phyloP scores from a whole-genome alignment of 2,113 vertebrate species.

The Nyctereutes procyonoides region DNA sequence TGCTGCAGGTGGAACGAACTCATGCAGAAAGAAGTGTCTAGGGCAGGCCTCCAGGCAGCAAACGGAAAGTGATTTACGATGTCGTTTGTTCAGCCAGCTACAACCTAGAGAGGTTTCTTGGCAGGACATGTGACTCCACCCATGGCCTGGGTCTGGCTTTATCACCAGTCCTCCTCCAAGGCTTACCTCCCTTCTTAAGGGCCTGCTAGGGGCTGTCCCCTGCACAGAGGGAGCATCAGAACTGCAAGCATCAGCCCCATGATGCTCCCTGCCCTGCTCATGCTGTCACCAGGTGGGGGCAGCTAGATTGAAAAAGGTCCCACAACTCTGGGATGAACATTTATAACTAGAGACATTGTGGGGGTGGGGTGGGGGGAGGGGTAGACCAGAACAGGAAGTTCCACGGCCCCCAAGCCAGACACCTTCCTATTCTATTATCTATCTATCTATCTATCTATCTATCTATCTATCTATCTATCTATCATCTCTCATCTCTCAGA shows the following conservation, averaged over 20 bases:
- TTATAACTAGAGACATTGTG: background rate
- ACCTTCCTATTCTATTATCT: background rate
- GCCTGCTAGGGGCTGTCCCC: background rate
- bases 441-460: background rate
- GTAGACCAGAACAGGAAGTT: background rate
- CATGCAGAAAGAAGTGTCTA: background rate
- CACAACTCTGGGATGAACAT: background rate
- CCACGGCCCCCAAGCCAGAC: background rate
- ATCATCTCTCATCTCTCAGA: background rate
- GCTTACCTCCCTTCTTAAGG: background rate
- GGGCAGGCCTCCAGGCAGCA: background rate
- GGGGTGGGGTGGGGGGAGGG: accelerated
- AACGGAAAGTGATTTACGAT: background rate
- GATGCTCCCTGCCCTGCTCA: background rate
- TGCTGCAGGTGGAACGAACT: background rate
- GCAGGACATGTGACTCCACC: background rate
- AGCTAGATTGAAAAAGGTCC: background rate
- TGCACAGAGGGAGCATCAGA: background rate
- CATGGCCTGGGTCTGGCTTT: background rate
- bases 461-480: background rate
- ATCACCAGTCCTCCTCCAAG: background rate
- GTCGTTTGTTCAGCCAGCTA: background rate
- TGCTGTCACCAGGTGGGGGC: background rate
- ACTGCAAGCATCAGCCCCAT: background rate
- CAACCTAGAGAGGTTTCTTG: background rate